Evolutionary conservation across 30 jellyfish, hydroid and myxozoan species (phyloP).

Genomic region (Hydra vulgaris): DNA sequence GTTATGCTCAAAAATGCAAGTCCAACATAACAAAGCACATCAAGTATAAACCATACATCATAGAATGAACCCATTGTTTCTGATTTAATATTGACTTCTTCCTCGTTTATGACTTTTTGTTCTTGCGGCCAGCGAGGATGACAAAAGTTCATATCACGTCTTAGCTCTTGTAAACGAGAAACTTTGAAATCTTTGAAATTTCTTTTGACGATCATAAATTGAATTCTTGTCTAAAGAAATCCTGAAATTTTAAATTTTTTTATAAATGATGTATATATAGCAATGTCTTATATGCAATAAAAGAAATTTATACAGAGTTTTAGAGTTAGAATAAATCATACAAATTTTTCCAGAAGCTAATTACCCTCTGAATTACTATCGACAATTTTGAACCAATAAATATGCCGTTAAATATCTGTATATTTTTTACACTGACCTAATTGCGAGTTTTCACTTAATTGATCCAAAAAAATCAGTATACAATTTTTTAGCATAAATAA

Average conservation of each 20-base stretch:
- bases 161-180: slow-evolving; percentile 24
- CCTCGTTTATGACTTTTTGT: slow-evolving; percentile 12
- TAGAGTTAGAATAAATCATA: too few species aligned
- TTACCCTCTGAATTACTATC: too few species aligned
- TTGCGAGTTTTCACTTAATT: too few species aligned
- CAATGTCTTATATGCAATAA: background rate
- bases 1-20: slow-evolving; percentile 17
- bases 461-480: too few species aligned
- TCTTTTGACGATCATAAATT: background rate
- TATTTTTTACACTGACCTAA: too few species aligned
- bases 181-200: background rate
- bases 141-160: slow-evolving; percentile 29
- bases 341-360: too few species aligned
- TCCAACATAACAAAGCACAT: slow-evolving; percentile 18
- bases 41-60: slow-evolving; percentile 25
- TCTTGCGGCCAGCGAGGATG: slow-evolving; percentile 60
- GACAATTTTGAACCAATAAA: too few species aligned
- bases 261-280: background rate
- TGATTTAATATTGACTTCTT: slow-evolving; percentile 16
- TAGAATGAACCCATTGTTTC: slow-evolving; percentile 21
- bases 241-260: too few species aligned
- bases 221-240: slow-evolving; percentile 19
- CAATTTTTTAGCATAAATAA: too few species aligned
- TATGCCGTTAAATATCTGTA: too few species aligned
- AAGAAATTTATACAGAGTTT: too few species aligned